Base-by-base conservation (phyloP, 2,888 invertebrate genomes). In the Acleris emargana region DNA sequence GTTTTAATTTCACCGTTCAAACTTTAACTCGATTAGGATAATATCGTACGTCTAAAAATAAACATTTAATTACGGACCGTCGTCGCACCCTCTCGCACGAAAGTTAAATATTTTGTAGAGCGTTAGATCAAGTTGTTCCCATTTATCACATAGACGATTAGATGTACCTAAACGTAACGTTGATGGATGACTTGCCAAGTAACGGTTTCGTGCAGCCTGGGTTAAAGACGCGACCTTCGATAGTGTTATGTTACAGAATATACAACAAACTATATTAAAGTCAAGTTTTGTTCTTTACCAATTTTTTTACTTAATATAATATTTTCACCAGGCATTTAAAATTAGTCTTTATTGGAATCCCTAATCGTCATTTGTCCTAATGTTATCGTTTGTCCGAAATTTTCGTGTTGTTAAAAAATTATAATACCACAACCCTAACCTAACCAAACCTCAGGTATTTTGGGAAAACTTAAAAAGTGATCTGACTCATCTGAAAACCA, bases 111-210 rank as follows among this genome's bases (percentile, higher is more conserved):
- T 68, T 69, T 67, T 63, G 67, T 63, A 57, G 51, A 58, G 53
- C 67, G 67, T 68, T 70, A 71, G 71, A 71, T 70, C 69, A 72
- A 70, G 67, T 70, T 69, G 64, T 55, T 60, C 63, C 58, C 71
- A 70, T 72, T 71, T 68, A 68, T 72, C 71, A 72, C 67, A 64
- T 67, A 60, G 67, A 63, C 67, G 62, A 58, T 47, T 50, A 67
- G 58, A 64, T 58, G 57, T 61, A 62, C 67, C 52, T 58, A 53
- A 58, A 53, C 49, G 47, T 32, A 57, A 62, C 68, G 67, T 69
- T 72, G 71, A 72, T 70, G 67, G 69, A 72, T 72, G 68, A 60
- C 45, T 66, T 54, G 59, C 47, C 58, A 55, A 58, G 61, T 32
- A 32, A 68, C 59, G 66, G 42, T 50, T 62, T 61, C 58, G 62